These are phyloP conservation scores for Numenius arquata DNA, from an alignment of 2,113 vertebrate species.

Conservation along the genomic window DNA sequence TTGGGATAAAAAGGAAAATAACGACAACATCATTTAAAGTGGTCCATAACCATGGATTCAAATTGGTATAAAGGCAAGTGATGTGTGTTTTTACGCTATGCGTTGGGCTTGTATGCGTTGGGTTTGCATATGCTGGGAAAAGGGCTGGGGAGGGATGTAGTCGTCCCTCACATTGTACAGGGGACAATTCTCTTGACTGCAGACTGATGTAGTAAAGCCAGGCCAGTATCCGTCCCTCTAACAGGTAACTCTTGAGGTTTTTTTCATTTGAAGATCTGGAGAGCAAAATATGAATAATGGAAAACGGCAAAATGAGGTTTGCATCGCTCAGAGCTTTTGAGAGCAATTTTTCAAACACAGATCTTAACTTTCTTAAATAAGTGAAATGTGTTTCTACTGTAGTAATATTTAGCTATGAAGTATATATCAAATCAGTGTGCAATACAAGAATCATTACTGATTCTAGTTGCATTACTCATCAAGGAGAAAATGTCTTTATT, in stretches of 20 bases:
- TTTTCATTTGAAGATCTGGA: not conserved
- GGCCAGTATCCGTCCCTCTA: not conserved
- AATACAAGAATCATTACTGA: not conserved
- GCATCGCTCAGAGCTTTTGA: not conserved
- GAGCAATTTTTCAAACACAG: not conserved
- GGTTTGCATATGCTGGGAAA: not conserved
- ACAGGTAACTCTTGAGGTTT: not conserved
- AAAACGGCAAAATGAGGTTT: not conserved
- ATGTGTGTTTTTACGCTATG: rapidly evolving
- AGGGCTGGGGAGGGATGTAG: not conserved
- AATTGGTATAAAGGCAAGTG: not conserved
- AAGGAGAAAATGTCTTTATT: not conserved
- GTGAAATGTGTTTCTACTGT: not conserved
- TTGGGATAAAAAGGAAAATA: not conserved
- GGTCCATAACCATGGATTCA: not conserved
- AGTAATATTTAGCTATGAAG: not conserved
- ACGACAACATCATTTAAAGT: not conserved
- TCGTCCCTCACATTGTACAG: not conserved
- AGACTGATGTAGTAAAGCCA: not conserved
- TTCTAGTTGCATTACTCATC: not conserved
- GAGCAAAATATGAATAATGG: not conserved
- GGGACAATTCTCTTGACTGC: rapidly evolving
- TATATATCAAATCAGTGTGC: not conserved
- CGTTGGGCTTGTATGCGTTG: rapidly evolving
- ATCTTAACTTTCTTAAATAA: not conserved